phyloP scores from a whole-genome alignment of 2,888 invertebrate species.

The Lycophotia porphyrea region DNA sequence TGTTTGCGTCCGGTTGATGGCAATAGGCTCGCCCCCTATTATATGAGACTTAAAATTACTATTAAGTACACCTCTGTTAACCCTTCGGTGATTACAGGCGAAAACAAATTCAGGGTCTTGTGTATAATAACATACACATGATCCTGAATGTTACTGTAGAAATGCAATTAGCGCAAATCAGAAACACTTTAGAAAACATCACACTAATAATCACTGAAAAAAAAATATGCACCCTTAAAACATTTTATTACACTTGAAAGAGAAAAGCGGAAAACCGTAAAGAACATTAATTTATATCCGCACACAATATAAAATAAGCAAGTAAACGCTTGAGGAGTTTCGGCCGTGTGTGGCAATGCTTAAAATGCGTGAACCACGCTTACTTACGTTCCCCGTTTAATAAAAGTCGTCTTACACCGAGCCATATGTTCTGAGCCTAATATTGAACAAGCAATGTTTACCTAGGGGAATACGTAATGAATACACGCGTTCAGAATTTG shows the following conservation, averaged over 20 bases:
- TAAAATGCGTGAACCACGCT: constrained; percentile 69
- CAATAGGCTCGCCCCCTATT: no score
- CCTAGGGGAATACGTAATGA: constrained; percentile 79
- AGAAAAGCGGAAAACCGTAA: constrained; percentile 50
- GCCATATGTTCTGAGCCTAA: constrained; percentile 77
- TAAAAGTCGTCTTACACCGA: constrained; percentile 77
- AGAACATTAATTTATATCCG: constrained; percentile 61
- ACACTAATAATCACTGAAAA: constrained; percentile 11
- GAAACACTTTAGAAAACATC: background rate
- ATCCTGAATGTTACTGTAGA: no score
- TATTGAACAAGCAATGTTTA: constrained; percentile 78
- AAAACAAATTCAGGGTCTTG: no score
- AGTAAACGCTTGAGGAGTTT: constrained; percentile 52
- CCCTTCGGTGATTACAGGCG: no score
- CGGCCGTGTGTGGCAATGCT: constrained; percentile 59
- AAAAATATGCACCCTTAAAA: constrained; percentile 37
- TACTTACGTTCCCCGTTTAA: constrained; percentile 73
- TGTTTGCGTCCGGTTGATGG: no score
- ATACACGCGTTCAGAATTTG: constrained; percentile 66
- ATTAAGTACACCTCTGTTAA: no score
- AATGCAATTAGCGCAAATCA: background rate
- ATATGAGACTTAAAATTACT: no score
- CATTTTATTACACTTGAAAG: constrained; percentile 21
- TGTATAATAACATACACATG: no score
- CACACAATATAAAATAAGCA: constrained; percentile 60